Percentiles rank a stretch among this genome's conserved stretches.
phyloP scores from a whole-genome alignment of 2,888 invertebrate genomes.

The Diarsia rubi region DNA sequence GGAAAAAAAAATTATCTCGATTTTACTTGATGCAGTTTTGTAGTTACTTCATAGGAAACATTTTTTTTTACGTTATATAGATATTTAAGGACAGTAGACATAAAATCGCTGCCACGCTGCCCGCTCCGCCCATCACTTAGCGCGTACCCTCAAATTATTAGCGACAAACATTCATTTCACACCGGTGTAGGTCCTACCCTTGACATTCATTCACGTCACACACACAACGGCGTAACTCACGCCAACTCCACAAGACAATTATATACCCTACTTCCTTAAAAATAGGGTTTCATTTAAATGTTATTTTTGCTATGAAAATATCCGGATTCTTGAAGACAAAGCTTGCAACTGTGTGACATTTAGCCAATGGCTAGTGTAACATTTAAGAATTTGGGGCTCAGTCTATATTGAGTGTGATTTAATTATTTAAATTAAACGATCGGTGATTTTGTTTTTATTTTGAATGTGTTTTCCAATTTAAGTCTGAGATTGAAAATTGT shows the following conservation, averaged over 20 bases:
- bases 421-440: conserved; percentile 42
- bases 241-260: conserved; percentile 17
- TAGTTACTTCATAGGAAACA: background rate
- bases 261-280: conserved; percentile 31
- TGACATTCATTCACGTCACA: conserved; percentile 79
- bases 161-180: conserved; percentile 59
- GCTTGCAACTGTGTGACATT: conserved; percentile 64
- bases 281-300: conserved; percentile 55
- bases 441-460: conserved; percentile 19
- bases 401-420: conserved; percentile 58
- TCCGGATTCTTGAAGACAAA: conserved; percentile 70
- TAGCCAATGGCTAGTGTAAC: conserved; percentile 59
- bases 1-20: background rate
- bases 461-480: background rate
- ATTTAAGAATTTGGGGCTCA: conserved; percentile 64
- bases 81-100: background rate
- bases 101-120: background rate
- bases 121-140: conserved; percentile 37
- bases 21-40: background rate
- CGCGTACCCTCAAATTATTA: conserved; percentile 38
- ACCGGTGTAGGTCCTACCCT: conserved; percentile 75
- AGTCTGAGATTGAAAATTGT: background rate
- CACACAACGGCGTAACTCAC: conserved; percentile 54
- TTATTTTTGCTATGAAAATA: conserved; percentile 46
- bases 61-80: background rate